Evolutionary conservation across 1,140 invertebrate genomes (phyloP).

Genomic region (Cryptotermes secundus): DNA sequence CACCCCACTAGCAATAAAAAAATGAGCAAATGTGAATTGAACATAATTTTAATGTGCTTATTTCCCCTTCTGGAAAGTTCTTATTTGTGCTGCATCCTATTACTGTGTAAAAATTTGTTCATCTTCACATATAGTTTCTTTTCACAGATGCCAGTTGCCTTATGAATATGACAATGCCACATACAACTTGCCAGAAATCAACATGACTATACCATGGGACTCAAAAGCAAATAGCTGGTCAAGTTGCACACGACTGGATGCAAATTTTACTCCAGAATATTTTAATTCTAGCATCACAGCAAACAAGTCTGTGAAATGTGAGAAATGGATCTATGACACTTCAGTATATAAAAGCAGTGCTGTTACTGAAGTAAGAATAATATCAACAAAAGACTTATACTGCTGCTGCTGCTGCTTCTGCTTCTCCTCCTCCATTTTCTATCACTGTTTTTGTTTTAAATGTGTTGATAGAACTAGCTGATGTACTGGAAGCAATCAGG

Average conservation of each 20-base stretch:
- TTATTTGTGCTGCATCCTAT: no score
- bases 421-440: no score
- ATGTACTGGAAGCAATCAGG: no score
- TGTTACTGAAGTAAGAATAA: constrained; percentile 58
- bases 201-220: constrained; percentile 56
- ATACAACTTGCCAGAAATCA: constrained; percentile 44
- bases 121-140: not conserved
- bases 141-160: constrained; percentile 59
- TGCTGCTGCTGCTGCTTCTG: no score
- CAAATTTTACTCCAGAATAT: constrained; percentile 45
- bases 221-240: constrained; percentile 48
- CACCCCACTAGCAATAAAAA: no score
- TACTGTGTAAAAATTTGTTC: no score
- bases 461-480: no score
- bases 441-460: no score
- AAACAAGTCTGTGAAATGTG: constrained; percentile 48
- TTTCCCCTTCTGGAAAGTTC: no score
- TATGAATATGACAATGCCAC: constrained; percentile 55
- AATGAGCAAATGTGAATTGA: no score
- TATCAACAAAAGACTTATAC: no score
- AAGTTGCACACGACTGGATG: constrained; percentile 51
- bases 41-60: no score
- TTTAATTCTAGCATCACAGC: constrained; percentile 39
- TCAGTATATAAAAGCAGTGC: constrained; percentile 60
- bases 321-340: constrained; percentile 60